A percentile compares a stretch with the other conserved stretches of the same genome.
These are phyloP conservation scores for Hippocampus guttulatus DNA, from an alignment of 2,113 vertebrate genomes.

Conservation along the genomic window DNA sequence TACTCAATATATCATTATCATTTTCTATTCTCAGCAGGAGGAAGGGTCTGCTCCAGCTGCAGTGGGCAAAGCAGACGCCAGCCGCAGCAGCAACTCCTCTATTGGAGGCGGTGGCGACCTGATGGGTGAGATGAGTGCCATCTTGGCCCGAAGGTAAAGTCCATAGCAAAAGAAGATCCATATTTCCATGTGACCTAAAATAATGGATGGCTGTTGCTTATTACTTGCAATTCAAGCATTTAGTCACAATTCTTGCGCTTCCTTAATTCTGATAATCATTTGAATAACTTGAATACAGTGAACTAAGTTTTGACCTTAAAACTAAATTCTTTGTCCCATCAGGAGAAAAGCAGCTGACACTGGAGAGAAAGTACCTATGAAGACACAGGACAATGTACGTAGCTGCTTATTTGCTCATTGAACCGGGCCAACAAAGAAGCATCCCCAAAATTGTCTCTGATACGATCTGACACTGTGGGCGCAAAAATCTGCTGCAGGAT, in stretches of 20 bases:
- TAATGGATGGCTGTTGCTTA: background rate
- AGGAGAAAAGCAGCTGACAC: constrained; percentile 85
- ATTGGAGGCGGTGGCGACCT: constrained; percentile 62
- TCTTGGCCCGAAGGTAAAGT: constrained; percentile 83
- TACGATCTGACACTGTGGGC: background rate
- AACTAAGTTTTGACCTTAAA: constrained; percentile 2
- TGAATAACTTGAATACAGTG: background rate
- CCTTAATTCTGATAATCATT: background rate
- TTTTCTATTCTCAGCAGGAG: constrained; percentile 70
- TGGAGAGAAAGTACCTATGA: constrained; percentile 72
- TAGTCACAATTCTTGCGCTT: background rate
- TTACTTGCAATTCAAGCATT: background rate
- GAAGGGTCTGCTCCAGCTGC: constrained; percentile 53
- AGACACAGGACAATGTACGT: constrained; percentile 78
- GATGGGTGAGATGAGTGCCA: constrained; percentile 92
- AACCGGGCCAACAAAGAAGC: background rate
- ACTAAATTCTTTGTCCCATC: constrained; percentile 9
- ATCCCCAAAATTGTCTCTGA: background rate
- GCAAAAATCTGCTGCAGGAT: constrained; percentile 7
- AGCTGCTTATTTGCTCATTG: background rate
- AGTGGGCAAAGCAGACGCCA: constrained; percentile 67
- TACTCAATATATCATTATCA: background rate
- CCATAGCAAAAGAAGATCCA: background rate
- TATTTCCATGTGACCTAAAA: background rate
- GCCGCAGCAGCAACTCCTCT: constrained; percentile 67